Evolutionary conservation across 2,113 vertebrate genomes (phyloP), one percentile per base, ranked within the genome.

Genomic region (Brienomyrus longianalis): DNA sequence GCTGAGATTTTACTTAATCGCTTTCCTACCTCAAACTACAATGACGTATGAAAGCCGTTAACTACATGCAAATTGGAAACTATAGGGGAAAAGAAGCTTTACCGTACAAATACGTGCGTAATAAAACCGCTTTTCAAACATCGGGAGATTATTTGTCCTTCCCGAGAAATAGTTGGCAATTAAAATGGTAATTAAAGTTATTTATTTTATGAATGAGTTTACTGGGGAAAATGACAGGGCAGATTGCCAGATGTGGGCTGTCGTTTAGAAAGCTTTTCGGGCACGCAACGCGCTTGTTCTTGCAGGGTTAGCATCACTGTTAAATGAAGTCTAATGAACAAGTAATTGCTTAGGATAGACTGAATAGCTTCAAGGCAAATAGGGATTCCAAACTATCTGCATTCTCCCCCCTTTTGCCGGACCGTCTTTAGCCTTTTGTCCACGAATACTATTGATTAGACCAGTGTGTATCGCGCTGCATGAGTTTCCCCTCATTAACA

Each of bases 401-500:
- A 98, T 98, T 98, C 97, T 84, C 91, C 91, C 80, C 77, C 52
- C 96, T 97, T 97, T 98, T 97, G 96, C 95, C 95, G 96, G 96
- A 94, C 91, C 66, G 83, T 93, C 92, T 96, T 95, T 96, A 98
- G 85, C 85, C 51, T 87, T 87, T 99, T 99, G 98, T 99, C 96
- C 97, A 86, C 95, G 91, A 84, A 88, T 92, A 95, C 98, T 98
- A 99, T 99, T 99, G 98, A 99, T 99, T 97, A 98, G 96, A 95
- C 89, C 96, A 95, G 95, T 97, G 98, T 97, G 97, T 98, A 99
- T 98, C 97, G 97, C 97, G 96, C 96, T 97, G 98, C 98, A 99
- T 99, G 98, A 98, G 98, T 99, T 99, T 98, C 95, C 97, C 97
- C 98, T 99, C 98, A 99, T 99, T 99, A 98, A 97, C 95, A 96